A percentile compares a stretch with the other conserved stretches of the same genome.
These are phyloP conservation scores for Zeugodacus cucurbitae DNA, from an alignment of 1,140 invertebrate genomes.

Conservation along the genomic window DNA sequence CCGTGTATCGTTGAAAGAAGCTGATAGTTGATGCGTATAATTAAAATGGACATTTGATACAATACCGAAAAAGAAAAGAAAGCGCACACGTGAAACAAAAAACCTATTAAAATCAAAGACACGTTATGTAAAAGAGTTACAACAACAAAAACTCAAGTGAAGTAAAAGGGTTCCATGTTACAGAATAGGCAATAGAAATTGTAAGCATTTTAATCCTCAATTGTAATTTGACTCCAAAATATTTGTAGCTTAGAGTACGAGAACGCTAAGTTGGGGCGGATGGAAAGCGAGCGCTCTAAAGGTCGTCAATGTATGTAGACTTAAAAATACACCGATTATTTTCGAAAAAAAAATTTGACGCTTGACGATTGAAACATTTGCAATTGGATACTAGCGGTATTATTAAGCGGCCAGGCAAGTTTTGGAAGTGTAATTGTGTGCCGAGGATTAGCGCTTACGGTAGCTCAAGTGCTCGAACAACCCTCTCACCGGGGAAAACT, in stretches of 20 bases:
- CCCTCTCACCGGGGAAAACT: background rate
- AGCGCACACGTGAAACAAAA: slow-evolving; percentile 1
- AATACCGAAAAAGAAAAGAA: background rate
- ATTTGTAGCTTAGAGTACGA: background rate
- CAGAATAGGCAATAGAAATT: background rate
- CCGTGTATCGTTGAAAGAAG: background rate
- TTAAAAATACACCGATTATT: background rate
- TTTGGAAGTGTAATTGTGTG: background rate
- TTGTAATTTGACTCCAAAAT: slow-evolving; percentile 23
- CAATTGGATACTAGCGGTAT: background rate
- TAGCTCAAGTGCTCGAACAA: background rate
- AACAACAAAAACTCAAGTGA: background rate
- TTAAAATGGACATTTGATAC: slow-evolving; percentile 38
- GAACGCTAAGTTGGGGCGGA: background rate
- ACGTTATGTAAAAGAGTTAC: background rate
- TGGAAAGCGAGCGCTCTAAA: background rate
- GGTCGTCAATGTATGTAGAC: background rate
- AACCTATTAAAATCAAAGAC: background rate
- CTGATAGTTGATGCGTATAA: slow-evolving; percentile 29
- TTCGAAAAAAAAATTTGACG: background rate
- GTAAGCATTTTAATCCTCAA: slow-evolving; percentile 13
- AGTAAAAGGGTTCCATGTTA: background rate
- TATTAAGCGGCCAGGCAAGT: background rate
- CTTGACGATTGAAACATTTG: background rate
- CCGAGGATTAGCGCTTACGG: background rate